Percentiles rank a stretch among this genome's conserved stretches.
Conservation (phyloP, 2,113 vertebrate genomes). For the Syngnathus floridae region DNA sequence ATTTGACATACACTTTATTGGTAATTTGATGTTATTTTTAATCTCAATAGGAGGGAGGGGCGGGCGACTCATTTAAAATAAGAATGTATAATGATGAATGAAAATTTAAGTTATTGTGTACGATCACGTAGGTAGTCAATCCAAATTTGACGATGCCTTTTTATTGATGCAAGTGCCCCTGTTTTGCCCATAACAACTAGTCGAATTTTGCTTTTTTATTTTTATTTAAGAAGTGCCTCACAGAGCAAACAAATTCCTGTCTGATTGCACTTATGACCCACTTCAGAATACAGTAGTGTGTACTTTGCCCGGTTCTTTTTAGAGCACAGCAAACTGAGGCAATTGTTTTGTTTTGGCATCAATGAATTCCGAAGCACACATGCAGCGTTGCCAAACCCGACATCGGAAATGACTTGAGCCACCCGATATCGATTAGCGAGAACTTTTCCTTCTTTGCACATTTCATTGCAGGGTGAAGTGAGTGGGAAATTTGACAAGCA, state of each 20-base stretch:
- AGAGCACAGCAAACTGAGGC: conserved; percentile 2
- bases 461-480: not conserved
- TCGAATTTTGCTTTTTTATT: not conserved
- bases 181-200: conserved; percentile 50
- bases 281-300: not conserved
- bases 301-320: conserved; percentile 10
- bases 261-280: conserved; percentile 45
- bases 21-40: conserved; percentile 31
- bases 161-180: conserved; percentile 76
- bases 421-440: not conserved
- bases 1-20: conserved; percentile 66
- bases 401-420: not conserved
- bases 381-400: conserved; percentile 2
- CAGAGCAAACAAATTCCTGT: conserved; percentile 53
- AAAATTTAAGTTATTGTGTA: conserved; percentile 67
- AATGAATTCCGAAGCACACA: conserved; percentile 1
- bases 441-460: not conserved
- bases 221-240: conserved; percentile 78
- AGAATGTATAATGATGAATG: conserved; percentile 80
- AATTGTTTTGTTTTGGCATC: conserved; percentile 4
- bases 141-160: conserved; percentile 78
- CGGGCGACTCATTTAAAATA: conserved; percentile 59
- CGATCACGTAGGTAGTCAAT: conserved; percentile 67
- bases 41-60: conserved; percentile 52
- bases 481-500: not conserved